Percentiles rank a stretch among this genome's conserved stretches.
phyloP scores from a whole-genome alignment of 2,113 vertebrate species.

The Passerina amoena region DNA sequence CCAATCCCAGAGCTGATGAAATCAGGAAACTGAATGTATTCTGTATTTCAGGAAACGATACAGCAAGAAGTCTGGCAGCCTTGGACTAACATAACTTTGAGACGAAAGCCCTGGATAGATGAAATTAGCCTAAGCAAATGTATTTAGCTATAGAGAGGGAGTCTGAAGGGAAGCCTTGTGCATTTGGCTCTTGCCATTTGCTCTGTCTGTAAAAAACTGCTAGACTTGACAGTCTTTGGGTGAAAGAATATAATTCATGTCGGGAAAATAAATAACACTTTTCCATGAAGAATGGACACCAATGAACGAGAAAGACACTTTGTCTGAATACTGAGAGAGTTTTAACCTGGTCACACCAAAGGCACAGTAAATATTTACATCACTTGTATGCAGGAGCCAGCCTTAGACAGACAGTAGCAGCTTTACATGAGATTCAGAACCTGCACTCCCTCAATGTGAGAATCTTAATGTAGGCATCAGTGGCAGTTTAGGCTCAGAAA shows the following conservation, averaged over 20 bases:
- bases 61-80: neutral
- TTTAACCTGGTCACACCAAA: neutral
- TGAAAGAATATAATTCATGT: neutral
- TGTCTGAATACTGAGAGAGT: neutral
- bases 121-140: neutral
- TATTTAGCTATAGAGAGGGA: neutral
- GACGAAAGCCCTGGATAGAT: neutral
- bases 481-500: neutral
- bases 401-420: neutral
- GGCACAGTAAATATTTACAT: neutral
- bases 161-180: neutral
- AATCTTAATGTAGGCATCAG: neutral
- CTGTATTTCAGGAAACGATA: neutral
- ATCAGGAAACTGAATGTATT: neutral
- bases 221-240: neutral
- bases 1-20: neutral
- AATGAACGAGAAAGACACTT: neutral
- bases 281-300: neutral
- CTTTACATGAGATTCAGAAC: neutral
- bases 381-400: neutral
- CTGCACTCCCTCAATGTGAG: neutral
- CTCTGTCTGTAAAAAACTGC: neutral
- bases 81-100: neutral
- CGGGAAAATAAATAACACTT: neutral
- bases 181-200: neutral